Percentiles rank a stretch among this genome's conserved stretches.
Evolutionary conservation across 2,888 invertebrate species (phyloP).

Genomic region (Harpalus rufipes): DNA sequence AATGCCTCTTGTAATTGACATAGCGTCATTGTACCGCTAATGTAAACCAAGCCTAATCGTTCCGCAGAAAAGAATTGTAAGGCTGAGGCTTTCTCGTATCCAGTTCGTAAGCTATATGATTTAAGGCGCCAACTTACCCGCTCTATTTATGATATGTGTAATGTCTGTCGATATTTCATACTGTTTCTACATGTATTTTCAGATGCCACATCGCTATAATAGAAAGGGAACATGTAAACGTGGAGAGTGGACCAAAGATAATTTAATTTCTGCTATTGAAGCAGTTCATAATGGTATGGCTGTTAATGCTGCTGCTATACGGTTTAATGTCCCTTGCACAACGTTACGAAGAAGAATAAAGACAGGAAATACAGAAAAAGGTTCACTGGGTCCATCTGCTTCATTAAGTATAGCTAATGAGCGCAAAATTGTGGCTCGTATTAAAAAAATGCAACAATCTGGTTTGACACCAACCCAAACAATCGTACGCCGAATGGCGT

Average conservation of each 20-base stretch:
- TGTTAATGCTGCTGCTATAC: background rate
- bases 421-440: background rate
- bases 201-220: background rate
- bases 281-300: too few species aligned
- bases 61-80: too few species aligned
- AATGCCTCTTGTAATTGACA: too few species aligned
- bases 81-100: too few species aligned
- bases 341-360: background rate
- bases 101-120: too few species aligned
- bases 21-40: too few species aligned
- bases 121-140: background rate
- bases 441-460: conserved; percentile 41
- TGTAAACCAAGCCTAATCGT: too few species aligned
- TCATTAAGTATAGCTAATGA: background rate
- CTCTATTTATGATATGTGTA: background rate
- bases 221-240: background rate
- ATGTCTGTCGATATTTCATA: background rate
- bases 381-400: background rate
- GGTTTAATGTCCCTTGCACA: background rate
- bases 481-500: conserved; percentile 70
- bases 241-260: background rate
- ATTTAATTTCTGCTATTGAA: background rate
- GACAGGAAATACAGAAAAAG: background rate
- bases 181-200: background rate
- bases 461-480: conserved; percentile 70